These are phyloP conservation scores for Gorsachius goisagi DNA, from an alignment of 2,113 vertebrate genomes.

Conservation along the genomic window DNA sequence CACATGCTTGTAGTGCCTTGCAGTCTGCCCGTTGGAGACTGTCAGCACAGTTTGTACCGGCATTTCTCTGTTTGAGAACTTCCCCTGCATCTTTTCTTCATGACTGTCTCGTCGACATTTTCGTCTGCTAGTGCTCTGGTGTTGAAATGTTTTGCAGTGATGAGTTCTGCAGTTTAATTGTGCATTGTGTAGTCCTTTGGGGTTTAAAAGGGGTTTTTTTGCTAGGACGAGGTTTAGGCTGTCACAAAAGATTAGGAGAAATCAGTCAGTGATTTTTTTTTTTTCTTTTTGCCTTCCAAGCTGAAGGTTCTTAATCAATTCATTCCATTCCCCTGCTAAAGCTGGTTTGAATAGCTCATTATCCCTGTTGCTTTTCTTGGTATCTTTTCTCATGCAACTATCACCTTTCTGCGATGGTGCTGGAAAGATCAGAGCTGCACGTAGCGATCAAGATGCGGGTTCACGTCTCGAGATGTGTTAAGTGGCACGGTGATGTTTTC, in stretches of 20 bases:
- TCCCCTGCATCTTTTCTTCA: not conserved
- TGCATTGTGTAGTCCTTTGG: not conserved
- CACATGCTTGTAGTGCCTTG: fast-evolving
- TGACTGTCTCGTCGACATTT: fast-evolving
- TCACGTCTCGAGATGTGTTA: not conserved
- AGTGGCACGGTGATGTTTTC: not conserved
- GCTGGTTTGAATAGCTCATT: not conserved
- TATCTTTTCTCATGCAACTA: not conserved
- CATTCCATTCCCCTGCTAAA: not conserved
- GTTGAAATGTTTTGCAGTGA: fast-evolving
- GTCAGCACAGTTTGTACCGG: not conserved
- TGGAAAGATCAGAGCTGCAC: not conserved
- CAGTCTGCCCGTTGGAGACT: fast-evolving
- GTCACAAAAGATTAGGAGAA: not conserved
- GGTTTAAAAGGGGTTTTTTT: not conserved
- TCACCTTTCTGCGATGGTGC: not conserved
- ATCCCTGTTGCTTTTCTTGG: not conserved
- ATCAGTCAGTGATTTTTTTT: fast-evolving
- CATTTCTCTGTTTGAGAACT: not conserved
- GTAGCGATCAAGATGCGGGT: not conserved
- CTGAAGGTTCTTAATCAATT: not conserved
- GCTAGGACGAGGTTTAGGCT: not conserved
- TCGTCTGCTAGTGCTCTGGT: not conserved
- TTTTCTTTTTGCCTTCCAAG: not conserved
- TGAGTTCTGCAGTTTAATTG: not conserved